Percentiles rank a stretch among this genome's conserved stretches.
Conservation (phyloP, 2,797 vertebrate species). For the Chaetodon trifasciatus region DNA sequence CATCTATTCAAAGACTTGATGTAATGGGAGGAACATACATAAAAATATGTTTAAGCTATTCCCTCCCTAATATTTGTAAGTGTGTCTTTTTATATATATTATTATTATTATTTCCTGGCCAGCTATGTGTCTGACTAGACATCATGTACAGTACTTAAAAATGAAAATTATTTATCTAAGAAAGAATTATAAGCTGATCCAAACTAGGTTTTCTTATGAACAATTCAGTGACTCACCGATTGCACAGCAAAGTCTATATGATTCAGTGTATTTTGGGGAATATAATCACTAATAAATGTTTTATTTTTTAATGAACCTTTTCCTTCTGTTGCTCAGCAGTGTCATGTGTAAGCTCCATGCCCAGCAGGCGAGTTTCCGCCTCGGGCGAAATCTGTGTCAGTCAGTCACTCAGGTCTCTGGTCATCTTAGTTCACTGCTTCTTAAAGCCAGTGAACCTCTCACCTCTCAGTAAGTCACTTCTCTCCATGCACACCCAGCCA, state of each 20-base stretch:
- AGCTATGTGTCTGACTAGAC: conserved; percentile 83
- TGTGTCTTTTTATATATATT: conserved; percentile 79
- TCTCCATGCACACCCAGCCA: conserved; percentile 74
- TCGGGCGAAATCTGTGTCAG: conserved; percentile 47
- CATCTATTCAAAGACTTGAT: conserved; percentile 83
- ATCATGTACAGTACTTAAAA: conserved; percentile 86
- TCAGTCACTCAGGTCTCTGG: conserved; percentile 70
- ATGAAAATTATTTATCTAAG: conserved; percentile 84
- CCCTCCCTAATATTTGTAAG: conserved; percentile 80
- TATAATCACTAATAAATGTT: conserved; percentile 89
- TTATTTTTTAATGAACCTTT: conserved; percentile 64
- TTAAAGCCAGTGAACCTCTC: conserved; percentile 57
- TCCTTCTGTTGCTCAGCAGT: conserved; percentile 62
- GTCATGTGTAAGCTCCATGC: conserved; percentile 59
- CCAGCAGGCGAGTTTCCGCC: conserved; percentile 49
- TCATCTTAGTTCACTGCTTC: conserved; percentile 51
- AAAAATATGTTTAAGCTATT: conserved; percentile 82
- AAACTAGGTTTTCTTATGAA: conserved; percentile 82
- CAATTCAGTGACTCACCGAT: conserved; percentile 84
- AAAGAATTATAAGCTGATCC: conserved; percentile 88
- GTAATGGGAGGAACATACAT: conserved; percentile 75
- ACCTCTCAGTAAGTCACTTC: conserved; percentile 61
- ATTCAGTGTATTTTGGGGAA: conserved; percentile 86
- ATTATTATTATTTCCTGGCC: conserved; percentile 81
- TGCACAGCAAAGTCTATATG: conserved; percentile 83